Evolutionary conservation across 2,888 invertebrate genomes (phyloP), one percentile per base, ranked within the genome.

Genomic region (Germaria angustata): DNA sequence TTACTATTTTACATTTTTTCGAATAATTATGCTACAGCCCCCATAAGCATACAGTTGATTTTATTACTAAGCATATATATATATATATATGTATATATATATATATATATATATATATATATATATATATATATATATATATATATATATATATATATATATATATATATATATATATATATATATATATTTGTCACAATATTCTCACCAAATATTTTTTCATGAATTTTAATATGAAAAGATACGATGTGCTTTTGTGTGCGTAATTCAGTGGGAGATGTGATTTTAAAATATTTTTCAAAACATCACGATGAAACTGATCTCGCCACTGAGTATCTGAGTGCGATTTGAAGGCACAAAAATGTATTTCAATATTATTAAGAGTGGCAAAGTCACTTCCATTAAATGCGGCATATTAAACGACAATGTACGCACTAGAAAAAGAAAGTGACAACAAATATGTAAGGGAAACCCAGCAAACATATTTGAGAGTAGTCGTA

Each of bases 311-410:
- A 28, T 69, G 69, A 15, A 28, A 41, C 51, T 51, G 63, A 53
- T 77, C 34, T 63, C 22, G 44, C 46, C 28, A 44, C 41, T 28
- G 11, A 76, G 32, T 72, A 51, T 44, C 24, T 41, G n/a, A n/a
- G 22, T 49, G 34, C 4, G 28, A 72, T 71, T 49, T 57, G 11
- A 72, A 79, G 41, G 6, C 39, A 32, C 32, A 59, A 79, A 78
- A 51, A 17, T 61, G 1, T 61, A 34, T 51, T 17, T 8, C 28
- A 66, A 44, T 61, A 69, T 77, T 44, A 81, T 77, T 72, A 79
- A 71, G 66, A 75, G 69, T 82, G 82, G 76, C 82, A 71, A 65
- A 82, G 75, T 82, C 82, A 63, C 22, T 79, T 71, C 69, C 22
- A 82, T 71, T 79, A 66, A 82, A 69, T 71, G 41, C 32, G 51